Conservation (phyloP, 2,888 invertebrate species). For the Dromius quadrimaculatus region DNA sequence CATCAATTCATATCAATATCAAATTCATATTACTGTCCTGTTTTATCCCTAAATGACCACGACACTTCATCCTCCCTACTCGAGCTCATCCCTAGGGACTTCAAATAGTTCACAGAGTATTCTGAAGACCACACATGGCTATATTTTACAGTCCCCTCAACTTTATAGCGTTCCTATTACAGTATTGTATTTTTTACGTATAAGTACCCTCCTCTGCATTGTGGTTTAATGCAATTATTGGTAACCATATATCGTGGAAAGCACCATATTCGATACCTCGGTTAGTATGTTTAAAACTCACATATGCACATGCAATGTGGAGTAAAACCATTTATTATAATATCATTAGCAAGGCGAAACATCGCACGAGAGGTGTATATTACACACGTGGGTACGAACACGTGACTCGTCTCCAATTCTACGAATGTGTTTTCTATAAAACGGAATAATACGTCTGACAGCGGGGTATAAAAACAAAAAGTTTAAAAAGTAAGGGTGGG, state of each 20-base stretch:
- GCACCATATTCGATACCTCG: too few relatives aligned
- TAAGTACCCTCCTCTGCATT: not conserved
- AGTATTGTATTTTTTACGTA: too few relatives aligned
- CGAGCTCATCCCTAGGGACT: not conserved
- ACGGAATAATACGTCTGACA: conserved; percentile 32
- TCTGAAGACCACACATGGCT: not conserved
- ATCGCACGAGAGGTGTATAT: not conserved
- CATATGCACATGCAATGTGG: conserved; percentile 14
- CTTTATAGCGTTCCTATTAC: too few relatives aligned
- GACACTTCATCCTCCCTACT: not conserved
- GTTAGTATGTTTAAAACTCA: too few relatives aligned
- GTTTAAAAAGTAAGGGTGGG: too few relatives aligned
- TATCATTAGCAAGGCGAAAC: conserved; percentile 54
- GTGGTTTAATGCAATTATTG: not conserved
- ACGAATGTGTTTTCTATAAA: conserved; percentile 55
- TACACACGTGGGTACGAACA: conserved; percentile 9
- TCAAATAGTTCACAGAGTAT: not conserved
- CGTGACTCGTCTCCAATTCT: conserved; percentile 54
- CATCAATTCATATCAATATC: not conserved
- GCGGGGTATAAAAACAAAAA: not conserved
- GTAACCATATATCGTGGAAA: too few relatives aligned
- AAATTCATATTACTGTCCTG: not conserved
- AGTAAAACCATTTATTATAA: conserved; percentile 56
- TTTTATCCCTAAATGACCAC: conserved; percentile 1
- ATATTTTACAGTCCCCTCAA: too few relatives aligned